Evolutionary conservation across 2,797 vertebrate species (phyloP).

Genomic region (Notolepis coatsorum): DNA sequence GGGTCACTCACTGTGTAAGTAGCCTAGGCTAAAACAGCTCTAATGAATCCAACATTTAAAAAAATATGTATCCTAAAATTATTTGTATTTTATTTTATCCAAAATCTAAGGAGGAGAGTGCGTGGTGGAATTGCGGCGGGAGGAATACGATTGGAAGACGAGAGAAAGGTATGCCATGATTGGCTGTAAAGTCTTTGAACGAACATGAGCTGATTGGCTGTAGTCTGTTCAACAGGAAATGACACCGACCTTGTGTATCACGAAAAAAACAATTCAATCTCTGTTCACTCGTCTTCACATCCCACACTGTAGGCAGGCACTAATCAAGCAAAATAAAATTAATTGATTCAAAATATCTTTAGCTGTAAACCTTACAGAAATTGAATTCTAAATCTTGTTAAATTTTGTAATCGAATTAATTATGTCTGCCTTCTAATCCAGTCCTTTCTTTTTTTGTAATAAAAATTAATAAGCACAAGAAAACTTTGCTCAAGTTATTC

Average conservation of each 20-base stretch:
- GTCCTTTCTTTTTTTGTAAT: not conserved
- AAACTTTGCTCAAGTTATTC: constrained; percentile 1
- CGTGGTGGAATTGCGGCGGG: too few species aligned
- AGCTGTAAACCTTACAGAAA: constrained; percentile 16
- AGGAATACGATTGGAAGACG: not conserved
- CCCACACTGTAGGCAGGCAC: constrained; percentile 8
- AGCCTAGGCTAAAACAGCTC: too few species aligned
- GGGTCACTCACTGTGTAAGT: too few species aligned
- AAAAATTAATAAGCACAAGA: not conserved
- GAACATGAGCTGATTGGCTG: too few species aligned
- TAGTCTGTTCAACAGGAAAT: constrained; percentile 14
- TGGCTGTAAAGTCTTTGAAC: not conserved
- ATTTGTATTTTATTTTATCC: too few species aligned
- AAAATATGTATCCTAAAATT: too few species aligned
- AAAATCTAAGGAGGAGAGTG: too few species aligned
- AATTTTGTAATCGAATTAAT: constrained; percentile 1
- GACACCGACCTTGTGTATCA: not conserved
- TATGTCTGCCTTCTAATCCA: not conserved
- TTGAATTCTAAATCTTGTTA: not conserved
- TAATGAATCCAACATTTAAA: too few species aligned
- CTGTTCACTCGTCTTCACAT: constrained; percentile 11
- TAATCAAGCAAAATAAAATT: constrained; percentile 18
- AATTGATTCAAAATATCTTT: constrained; percentile 9
- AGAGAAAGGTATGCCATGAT: not conserved
- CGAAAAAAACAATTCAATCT: constrained; percentile 25